Evolutionary conservation across 2,888 invertebrate genomes (phyloP).

Genomic region (Ptilodon capucinus): DNA sequence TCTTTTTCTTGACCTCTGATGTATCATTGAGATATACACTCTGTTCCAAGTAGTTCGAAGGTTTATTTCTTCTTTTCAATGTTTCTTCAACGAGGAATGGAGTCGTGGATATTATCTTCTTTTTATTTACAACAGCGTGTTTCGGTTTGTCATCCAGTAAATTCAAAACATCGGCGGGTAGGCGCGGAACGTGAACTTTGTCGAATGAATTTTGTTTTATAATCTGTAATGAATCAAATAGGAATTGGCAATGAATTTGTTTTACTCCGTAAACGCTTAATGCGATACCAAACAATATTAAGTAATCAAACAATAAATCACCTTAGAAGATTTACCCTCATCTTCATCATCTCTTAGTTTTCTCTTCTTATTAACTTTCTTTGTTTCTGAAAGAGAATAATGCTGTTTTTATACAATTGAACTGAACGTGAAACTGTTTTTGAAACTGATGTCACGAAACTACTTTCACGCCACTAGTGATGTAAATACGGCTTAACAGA

Average conservation of each 20-base stretch:
- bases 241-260: no score
- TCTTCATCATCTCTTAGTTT: conserved; percentile 56
- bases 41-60: conserved; percentile 71
- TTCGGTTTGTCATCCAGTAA: conserved; percentile 58
- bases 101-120: conserved; percentile 56
- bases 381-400: conserved; percentile 16
- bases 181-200: conserved; percentile 54
- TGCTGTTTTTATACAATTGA: no score
- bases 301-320: no score
- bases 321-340: conserved; percentile 21
- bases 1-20: conserved; percentile 38
- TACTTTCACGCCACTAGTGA: no score
- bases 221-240: conserved; percentile 38
- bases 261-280: no score
- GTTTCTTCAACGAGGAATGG: conserved; percentile 61
- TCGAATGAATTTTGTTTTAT: conserved; percentile 53
- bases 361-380: conserved; percentile 54
- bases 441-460: no score
- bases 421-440: no score
- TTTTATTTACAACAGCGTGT: conserved; percentile 30
- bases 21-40: conserved; percentile 65
- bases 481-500: no score
- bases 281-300: not conserved
- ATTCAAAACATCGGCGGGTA: conserved; percentile 56
- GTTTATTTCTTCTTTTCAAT: conserved; percentile 56